Percentiles rank a stretch among this genome's conserved stretches.
Conservation (phyloP, 2,113 vertebrate species). For the Pogona vitticeps region DNA sequence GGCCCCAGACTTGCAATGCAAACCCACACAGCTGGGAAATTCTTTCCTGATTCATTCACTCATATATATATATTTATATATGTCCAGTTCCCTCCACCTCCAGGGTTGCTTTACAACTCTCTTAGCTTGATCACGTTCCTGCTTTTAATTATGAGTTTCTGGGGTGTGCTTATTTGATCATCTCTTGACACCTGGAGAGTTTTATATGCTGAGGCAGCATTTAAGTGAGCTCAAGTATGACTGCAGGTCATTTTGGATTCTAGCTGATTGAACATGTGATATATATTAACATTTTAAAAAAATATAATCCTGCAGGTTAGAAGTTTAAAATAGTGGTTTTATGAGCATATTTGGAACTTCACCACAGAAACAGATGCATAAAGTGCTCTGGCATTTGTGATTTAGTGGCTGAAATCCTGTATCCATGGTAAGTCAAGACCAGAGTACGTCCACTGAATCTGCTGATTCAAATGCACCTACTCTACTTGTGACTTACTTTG, state of each 20-base stretch:
- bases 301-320: background rate
- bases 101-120: slow-evolving; percentile 15
- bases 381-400: background rate
- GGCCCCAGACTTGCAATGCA: background rate
- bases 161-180: slow-evolving; percentile 1
- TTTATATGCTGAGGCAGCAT: background rate
- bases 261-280: background rate
- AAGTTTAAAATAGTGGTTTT: background rate
- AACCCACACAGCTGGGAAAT: slow-evolving; percentile 22
- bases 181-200: slow-evolving; percentile 1
- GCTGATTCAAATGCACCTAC: no score
- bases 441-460: no score
- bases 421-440: no score
- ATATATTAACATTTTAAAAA: background rate
- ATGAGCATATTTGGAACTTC: background rate
- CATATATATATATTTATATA: no score
- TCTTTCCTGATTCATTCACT: slow-evolving; percentile 11
- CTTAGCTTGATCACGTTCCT: slow-evolving; percentile 28
- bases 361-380: background rate
- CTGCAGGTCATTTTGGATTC: background rate
- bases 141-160: slow-evolving; percentile 32
- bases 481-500: no score
- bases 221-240: slow-evolving; percentile 23
- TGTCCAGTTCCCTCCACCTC: background rate
- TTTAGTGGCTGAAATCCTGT: background rate